Conservation (phyloP, 1,140 invertebrate species). For the Drosophila equinoxialis region DNA sequence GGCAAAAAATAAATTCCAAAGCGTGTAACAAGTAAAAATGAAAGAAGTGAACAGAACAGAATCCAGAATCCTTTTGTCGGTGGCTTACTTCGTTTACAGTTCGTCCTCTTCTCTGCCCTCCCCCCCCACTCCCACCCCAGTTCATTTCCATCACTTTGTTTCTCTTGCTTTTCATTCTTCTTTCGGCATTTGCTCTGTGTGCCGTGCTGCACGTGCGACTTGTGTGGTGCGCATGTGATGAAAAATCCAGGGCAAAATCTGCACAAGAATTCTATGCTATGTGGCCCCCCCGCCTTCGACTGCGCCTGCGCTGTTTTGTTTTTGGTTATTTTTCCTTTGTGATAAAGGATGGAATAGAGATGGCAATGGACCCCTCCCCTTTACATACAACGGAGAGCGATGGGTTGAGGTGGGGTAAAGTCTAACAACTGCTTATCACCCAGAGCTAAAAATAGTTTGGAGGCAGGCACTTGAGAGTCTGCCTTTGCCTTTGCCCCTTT, state of each 20-base stretch:
- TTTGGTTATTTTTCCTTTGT: background rate
- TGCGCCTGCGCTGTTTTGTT: constrained; percentile 36
- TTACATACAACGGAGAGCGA: too few relatives aligned
- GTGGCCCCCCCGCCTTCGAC: constrained; percentile 19
- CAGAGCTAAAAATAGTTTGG: constrained; percentile 51
- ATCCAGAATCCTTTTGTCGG: constrained; percentile 8
- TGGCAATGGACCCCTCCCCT: too few relatives aligned
- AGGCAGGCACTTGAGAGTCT: constrained; percentile 22
- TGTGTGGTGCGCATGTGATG: constrained; percentile 65
- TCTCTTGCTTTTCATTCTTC: constrained; percentile 1
- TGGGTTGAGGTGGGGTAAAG: background rate
- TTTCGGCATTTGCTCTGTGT: constrained; percentile 3
- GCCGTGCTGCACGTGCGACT: constrained; percentile 57
- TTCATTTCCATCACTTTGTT: background rate
- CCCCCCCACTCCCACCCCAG: too few relatives aligned
- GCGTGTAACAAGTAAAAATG: constrained; percentile 69
- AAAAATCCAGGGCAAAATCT: constrained; percentile 76
- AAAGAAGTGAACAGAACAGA: background rate
- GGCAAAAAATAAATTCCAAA: constrained; percentile 34
- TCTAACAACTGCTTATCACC: constrained; percentile 23
- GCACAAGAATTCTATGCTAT: constrained; percentile 28
- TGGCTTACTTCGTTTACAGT: constrained; percentile 2
- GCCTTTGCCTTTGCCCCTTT: background rate
- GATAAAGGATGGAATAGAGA: background rate
- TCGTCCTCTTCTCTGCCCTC: too few relatives aligned